phyloP scores from a whole-genome alignment of 1,140 invertebrate genomes.

The Brachionus sp. region DNA sequence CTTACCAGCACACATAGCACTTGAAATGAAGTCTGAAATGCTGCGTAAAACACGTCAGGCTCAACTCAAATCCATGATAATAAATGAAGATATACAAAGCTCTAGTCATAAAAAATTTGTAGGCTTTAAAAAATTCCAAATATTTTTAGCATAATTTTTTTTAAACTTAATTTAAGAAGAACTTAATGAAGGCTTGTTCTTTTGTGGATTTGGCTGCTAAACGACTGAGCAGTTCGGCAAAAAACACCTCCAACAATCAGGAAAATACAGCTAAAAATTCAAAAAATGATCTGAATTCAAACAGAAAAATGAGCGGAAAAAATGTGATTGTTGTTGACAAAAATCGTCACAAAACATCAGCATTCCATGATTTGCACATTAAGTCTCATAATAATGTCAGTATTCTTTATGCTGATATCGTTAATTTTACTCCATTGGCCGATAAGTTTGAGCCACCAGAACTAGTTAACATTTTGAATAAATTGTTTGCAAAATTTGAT shows the following conservation, averaged over 20 bases:
- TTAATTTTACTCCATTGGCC: conserved; percentile 94
- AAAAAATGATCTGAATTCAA: neutral
- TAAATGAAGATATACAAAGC: neutral
- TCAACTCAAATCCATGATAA: conserved; percentile 1
- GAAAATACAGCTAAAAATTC: neutral
- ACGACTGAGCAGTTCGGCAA: neutral
- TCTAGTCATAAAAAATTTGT: neutral
- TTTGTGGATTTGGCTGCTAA: neutral
- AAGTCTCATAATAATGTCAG: conserved; percentile 55
- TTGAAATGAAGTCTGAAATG: conserved; percentile 37
- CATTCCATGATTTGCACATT: conserved; percentile 45
- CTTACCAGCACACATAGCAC: conserved; percentile 35
- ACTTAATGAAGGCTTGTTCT: neutral
- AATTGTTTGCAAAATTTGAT: conserved; percentile 46
- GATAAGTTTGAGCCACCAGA: conserved; percentile 60
- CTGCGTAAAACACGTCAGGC: neutral
- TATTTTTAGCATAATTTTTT: neutral
- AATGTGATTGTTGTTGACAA: conserved; percentile 12
- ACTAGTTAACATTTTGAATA: conserved; percentile 45
- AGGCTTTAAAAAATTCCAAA: neutral
- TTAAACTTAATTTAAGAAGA: neutral
- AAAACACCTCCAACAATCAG: neutral
- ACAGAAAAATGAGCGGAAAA: neutral
- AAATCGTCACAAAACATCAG: conserved; percentile 16
- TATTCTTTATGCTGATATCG: conserved; percentile 94